Evolutionary conservation across 2,113 vertebrate species (phyloP).

Genomic region (Coracopsis vasa): DNA sequence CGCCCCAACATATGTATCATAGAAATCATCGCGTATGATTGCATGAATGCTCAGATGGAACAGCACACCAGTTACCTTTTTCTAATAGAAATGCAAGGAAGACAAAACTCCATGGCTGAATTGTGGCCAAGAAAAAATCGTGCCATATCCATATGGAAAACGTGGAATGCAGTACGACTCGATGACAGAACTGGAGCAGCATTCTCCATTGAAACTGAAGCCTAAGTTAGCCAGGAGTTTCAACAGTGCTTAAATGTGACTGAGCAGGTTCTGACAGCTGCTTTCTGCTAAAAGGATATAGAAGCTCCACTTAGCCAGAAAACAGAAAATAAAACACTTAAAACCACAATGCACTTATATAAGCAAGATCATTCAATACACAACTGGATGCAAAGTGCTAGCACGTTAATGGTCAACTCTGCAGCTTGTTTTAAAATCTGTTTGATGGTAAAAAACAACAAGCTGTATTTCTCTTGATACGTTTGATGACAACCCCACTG

Average conservation of each 20-base stretch:
- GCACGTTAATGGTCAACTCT: constrained; percentile 9
- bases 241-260: constrained; percentile 38
- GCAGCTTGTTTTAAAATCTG: not conserved
- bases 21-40: constrained; percentile 35
- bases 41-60: constrained; percentile 72
- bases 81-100: constrained; percentile 57
- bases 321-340: constrained; percentile 37
- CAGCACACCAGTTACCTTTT: constrained; percentile 60
- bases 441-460: not conserved
- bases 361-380: not conserved
- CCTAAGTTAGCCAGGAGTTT: constrained; percentile 35
- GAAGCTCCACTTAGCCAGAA: constrained; percentile 38
- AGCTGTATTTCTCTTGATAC: not conserved
- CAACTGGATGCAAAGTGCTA: constrained; percentile 17
- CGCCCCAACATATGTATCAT: constrained; percentile 23
- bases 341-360: not conserved
- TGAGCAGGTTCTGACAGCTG: constrained; percentile 38
- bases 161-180: not conserved
- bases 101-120: constrained; percentile 62
- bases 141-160: constrained; percentile 24
- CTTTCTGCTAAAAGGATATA: constrained; percentile 21
- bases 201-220: constrained; percentile 20
- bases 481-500: not conserved
- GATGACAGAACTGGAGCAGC: not conserved
- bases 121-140: constrained; percentile 16